Evolutionary conservation across 2,888 invertebrate species (phyloP), one percentile per base, ranked within the genome.

Genomic region (Agriopis aurantiaria): DNA sequence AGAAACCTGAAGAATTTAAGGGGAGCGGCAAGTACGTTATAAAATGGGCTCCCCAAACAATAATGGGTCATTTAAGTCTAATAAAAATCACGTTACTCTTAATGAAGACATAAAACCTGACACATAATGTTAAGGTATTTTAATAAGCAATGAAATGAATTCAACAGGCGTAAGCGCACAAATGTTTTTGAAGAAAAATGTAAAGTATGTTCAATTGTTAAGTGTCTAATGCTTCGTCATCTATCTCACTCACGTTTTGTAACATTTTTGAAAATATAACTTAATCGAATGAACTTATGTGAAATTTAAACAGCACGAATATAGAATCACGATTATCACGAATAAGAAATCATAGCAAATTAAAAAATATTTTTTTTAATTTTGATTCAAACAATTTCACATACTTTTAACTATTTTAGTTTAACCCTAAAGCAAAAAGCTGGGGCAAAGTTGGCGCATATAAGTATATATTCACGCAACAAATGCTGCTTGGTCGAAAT

Each of bases 91-190:
- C 60, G 65, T 60, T 55, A 46, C 41, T 41, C 46, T 72, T 67
- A 72, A 69, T 72, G 69, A 72, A 72, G 72, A 69, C 69, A 62
- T 69, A 57, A 68, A 72, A 61, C 17, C 56, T 52, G 43, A 62
- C 62, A 65, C 63, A 9, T 68, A 56, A 55, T 51, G 55, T 14
- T 0, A 41, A 69, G 61, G 49, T 68, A 69, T 72, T 68, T 69
- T 69, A 64, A 71, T 67, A 40, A 67, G 55, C 55, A 67, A 60
- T 67, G 51, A 63, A 66, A 63, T 33, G 66, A 59, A 60, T 45
- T 56, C 23, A 41, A 46, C 33, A 60, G 40, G 5, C 14, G 51
- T 46, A 41, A 45, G n/a, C 17, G 45, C 56, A 57, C 11, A n/a
- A 33, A 46, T 33, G 61, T 46, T 61, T 43, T 49, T 12, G 55